Conservation (phyloP, 2,113 vertebrate species). For the Electrona antarctica region DNA sequence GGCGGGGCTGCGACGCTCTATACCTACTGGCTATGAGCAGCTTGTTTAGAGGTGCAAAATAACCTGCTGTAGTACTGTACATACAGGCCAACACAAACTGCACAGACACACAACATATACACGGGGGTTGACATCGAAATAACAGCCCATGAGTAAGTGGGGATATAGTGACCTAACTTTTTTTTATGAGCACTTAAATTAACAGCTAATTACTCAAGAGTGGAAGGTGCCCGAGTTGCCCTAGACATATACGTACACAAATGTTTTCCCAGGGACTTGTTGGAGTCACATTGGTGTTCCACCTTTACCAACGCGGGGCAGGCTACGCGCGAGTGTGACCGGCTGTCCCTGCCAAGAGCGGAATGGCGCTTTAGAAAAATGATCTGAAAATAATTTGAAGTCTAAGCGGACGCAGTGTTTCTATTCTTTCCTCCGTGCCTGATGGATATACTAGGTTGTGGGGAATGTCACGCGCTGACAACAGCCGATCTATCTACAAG, state of each 20-base stretch:
- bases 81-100: too few species aligned
- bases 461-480: too few species aligned
- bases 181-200: conserved; percentile 14
- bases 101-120: too few species aligned
- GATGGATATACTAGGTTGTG: too few species aligned
- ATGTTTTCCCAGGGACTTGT: neutral
- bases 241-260: neutral
- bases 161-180: conserved; percentile 5
- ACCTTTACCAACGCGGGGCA: neutral
- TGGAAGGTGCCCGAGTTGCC: conserved; percentile 4
- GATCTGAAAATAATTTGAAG: neutral
- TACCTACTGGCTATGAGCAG: too few species aligned
- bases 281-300: conserved; percentile 12
- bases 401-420: neutral
- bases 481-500: neutral
- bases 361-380: neutral
- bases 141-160: conserved; percentile 2
- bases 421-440: neutral
- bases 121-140: neutral
- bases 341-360: neutral
- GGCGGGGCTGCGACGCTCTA: too few species aligned
- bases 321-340: conserved; percentile 1
- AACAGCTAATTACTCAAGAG: conserved; percentile 22
- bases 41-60: too few species aligned
- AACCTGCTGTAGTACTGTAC: too few species aligned